A percentile compares a stretch with the other conserved stretches of the same genome.
These are phyloP conservation scores for Falco naumanni DNA, from an alignment of 2,797 vertebrate species.

Conservation along the genomic window DNA sequence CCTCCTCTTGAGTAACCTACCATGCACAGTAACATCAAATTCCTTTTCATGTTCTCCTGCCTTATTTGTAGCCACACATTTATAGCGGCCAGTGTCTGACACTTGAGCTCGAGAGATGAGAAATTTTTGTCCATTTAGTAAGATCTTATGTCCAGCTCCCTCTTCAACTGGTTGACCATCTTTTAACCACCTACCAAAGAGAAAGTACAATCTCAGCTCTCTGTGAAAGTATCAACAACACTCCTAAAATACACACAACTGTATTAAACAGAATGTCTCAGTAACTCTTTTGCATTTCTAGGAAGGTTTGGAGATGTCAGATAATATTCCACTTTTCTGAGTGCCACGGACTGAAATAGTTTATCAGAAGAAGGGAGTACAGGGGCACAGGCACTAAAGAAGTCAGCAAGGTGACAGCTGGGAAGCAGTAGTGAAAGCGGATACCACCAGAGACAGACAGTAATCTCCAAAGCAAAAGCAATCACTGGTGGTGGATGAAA, in stretches of 20 bases:
- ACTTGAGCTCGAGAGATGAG: conserved; percentile 86
- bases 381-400: neutral
- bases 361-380: neutral
- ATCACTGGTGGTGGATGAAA: neutral
- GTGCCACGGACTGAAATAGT: neutral
- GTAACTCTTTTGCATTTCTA: neutral
- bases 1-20: conserved; percentile 70
- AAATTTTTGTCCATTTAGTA: conserved; percentile 84
- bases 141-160: conserved; percentile 79
- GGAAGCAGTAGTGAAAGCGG: neutral
- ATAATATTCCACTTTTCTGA: neutral
- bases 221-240: neutral
- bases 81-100: conserved; percentile 88
- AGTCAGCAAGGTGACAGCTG: neutral
- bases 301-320: neutral
- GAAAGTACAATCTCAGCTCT: conserved; percentile 9
- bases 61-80: conserved; percentile 89
- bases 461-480: neutral
- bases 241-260: neutral
- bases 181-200: conserved; percentile 85
- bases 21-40: conserved; percentile 90
- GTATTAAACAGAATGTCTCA: neutral
- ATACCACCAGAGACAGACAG: neutral
- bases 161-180: conserved; percentile 82
- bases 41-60: conserved; percentile 87